Conservation (phyloP, 2,797 vertebrate species). For the Sardinella longiceps region DNA sequence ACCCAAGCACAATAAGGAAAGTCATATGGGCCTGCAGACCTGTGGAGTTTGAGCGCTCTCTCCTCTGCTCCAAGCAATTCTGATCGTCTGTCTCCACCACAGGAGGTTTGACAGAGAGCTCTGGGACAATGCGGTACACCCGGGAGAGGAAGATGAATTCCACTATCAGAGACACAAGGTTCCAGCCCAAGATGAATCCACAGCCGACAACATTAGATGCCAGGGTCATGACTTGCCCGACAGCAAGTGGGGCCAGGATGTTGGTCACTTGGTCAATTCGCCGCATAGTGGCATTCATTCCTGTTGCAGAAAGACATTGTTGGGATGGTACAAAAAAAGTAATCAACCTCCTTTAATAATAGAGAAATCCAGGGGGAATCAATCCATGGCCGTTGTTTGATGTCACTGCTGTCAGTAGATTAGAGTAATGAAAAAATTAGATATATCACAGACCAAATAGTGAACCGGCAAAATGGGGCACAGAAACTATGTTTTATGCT, state of each 20-base stretch:
- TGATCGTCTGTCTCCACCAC: constrained; percentile 56
- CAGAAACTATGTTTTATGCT: no score
- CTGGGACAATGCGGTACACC: constrained; percentile 78
- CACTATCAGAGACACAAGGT: constrained; percentile 80
- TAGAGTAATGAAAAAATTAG: no score
- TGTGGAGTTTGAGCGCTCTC: constrained; percentile 63
- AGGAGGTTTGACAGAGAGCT: constrained; percentile 74
- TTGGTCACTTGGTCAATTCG: constrained; percentile 81
- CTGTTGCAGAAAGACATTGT: constrained; percentile 63
- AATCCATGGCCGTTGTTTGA: no score
- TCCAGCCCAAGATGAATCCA: constrained; percentile 85
- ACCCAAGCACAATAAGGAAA: neutral
- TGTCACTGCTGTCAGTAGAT: no score
- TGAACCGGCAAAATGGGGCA: no score
- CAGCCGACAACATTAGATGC: constrained; percentile 80
- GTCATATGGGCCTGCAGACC: constrained; percentile 55
- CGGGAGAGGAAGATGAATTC: constrained; percentile 84
- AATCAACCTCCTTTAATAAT: neutral
- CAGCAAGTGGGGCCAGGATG: constrained; percentile 77
- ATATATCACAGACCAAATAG: no score
- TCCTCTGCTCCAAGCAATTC: constrained; percentile 65
- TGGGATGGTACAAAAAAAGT: neutral
- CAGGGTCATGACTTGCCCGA: constrained; percentile 81
- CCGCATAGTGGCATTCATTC: constrained; percentile 78
- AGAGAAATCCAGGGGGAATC: no score